Evolutionary conservation across 2,797 vertebrate species (phyloP).

Genomic region (Monodelphis domestica): DNA sequence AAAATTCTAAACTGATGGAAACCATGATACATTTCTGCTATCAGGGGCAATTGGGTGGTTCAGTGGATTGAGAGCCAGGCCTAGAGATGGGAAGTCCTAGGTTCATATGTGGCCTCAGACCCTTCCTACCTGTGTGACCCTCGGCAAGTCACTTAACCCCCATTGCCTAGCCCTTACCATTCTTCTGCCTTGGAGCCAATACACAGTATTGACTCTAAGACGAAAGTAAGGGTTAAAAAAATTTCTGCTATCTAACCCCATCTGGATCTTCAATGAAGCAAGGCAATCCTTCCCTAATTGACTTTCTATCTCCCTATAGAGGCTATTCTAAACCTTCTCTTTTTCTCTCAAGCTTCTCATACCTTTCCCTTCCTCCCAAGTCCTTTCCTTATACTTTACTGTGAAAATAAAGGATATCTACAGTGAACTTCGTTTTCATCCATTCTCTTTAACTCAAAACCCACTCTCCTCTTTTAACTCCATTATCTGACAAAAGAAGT

Average conservation of each 20-base stretch:
- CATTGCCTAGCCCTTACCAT: too few species aligned
- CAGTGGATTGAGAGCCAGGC: too few species aligned
- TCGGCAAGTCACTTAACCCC: too few species aligned
- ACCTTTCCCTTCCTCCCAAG: neutral
- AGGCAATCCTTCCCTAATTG: neutral
- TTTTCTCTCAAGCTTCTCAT: neutral
- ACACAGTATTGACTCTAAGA: too few species aligned
- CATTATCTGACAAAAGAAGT: slow-evolving; percentile 13
- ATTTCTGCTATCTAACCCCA: neutral
- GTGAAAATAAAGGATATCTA: neutral
- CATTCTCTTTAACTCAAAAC: neutral
- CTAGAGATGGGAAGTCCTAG: too few species aligned
- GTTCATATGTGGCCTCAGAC: too few species aligned
- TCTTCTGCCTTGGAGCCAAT: too few species aligned
- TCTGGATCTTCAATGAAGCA: neutral
- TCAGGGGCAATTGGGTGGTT: too few species aligned
- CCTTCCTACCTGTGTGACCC: too few species aligned
- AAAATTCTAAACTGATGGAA: neutral
- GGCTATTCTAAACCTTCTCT: neutral
- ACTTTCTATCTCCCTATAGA: neutral
- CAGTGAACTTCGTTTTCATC: neutral
- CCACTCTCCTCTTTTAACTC: neutral
- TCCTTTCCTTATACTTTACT: neutral
- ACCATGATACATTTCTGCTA: neutral
- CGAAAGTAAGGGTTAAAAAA: too few species aligned